These are phyloP conservation scores for Amphilophus citrinellus DNA, from an alignment of 2,113 vertebrate genomes.

Conservation along the genomic window DNA sequence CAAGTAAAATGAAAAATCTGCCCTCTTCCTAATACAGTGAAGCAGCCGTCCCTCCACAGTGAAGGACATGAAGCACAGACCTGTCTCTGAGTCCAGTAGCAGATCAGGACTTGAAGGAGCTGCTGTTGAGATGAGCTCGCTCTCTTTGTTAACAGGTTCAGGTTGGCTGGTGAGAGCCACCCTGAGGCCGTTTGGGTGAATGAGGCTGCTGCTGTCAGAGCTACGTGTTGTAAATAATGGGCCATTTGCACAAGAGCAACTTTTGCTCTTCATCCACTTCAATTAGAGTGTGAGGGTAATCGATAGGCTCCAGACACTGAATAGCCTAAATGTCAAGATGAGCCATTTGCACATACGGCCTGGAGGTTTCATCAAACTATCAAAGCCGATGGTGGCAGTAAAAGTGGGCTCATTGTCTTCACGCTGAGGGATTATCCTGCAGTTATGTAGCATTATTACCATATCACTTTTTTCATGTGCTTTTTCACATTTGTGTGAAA, in stretches of 20 bases:
- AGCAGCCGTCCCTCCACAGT: not conserved
- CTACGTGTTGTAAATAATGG: not conserved
- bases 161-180: not conserved
- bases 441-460: not conserved
- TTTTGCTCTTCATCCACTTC: constrained; percentile 38
- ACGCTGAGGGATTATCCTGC: not conserved
- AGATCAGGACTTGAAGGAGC: not conserved
- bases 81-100: not conserved
- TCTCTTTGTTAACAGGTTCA: not conserved
- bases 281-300: constrained; percentile 47
- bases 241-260: constrained; percentile 2
- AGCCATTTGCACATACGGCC: constrained; percentile 40
- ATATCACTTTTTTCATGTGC: not conserved
- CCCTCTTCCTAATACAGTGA: not conserved
- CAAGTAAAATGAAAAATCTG: constrained; percentile 4
- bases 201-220: not conserved
- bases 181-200: not conserved
- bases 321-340: constrained; percentile 58
- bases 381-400: not conserved
- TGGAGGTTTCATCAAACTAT: constrained; percentile 21
- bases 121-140: not conserved
- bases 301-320: constrained; percentile 52
- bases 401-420: not conserved
- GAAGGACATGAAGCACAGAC: not conserved
- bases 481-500: not conserved